These are phyloP conservation scores for Carcina quercana DNA, from an alignment of 2,888 invertebrate species.

Conservation along the genomic window DNA sequence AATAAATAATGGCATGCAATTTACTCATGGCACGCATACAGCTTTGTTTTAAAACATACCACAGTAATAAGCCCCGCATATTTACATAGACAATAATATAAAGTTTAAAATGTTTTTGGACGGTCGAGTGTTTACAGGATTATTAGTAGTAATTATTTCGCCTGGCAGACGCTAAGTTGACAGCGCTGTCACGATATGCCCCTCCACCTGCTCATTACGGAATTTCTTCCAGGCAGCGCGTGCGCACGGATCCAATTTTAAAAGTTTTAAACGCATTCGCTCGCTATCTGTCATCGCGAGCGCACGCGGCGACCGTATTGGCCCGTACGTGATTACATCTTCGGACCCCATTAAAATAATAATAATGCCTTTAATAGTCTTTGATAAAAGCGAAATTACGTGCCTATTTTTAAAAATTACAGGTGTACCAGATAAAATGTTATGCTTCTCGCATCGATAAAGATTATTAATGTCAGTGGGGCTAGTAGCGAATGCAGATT, in stretches of 20 bases:
- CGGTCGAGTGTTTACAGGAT: conserved; percentile 25
- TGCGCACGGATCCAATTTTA: conserved; percentile 43
- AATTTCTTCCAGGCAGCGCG: conserved; percentile 30
- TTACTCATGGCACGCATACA: no score
- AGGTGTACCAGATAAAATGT: no score
- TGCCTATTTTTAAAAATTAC: no score
- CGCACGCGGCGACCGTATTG: conserved; percentile 42
- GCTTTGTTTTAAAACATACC: no score
- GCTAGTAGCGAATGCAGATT: no score
- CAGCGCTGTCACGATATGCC: conserved; percentile 39
- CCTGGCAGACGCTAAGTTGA: conserved; percentile 50
- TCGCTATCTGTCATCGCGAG: conserved; percentile 64
- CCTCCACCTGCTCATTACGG: conserved; percentile 60
- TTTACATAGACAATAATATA: background rate
- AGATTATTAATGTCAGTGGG: no score
- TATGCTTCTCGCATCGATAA: no score
- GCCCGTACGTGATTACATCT: conserved; percentile 53
- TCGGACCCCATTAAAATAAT: conserved; percentile 53
- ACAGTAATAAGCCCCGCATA: no score
- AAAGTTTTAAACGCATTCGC: conserved; percentile 56
- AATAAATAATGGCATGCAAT: no score
- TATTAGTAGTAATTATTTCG: conserved; percentile 45
- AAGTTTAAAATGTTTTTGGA: background rate
- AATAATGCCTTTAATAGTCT: conserved; percentile 46
- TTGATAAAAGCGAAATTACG: conserved; percentile 41